A percentile compares a stretch with the other conserved stretches of the same genome.
These are phyloP conservation scores for Dicaeum eximium DNA, from an alignment of 2,113 vertebrate genomes.

Conservation along the genomic window DNA sequence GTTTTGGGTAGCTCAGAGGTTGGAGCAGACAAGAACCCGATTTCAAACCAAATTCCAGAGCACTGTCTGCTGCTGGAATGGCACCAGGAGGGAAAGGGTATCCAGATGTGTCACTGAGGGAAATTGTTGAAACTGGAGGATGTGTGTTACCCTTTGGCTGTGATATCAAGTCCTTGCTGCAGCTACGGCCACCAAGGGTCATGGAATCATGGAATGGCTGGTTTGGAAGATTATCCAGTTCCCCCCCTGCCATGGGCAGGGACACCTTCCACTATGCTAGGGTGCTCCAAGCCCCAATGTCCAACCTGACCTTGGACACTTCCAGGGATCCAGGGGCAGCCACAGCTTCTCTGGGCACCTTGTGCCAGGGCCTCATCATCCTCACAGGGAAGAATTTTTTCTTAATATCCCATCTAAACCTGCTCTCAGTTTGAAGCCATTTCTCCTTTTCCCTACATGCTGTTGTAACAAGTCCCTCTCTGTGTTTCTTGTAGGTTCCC, in stretches of 20 bases:
- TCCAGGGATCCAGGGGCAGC: not conserved
- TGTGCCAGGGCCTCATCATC: not conserved
- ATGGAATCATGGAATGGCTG: too few relatives aligned
- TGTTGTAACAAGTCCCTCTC: not conserved
- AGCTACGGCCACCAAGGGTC: not conserved
- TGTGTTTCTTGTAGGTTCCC: accelerated
- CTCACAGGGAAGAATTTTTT: not conserved
- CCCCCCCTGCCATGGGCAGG: not conserved
- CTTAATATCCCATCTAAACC: not conserved
- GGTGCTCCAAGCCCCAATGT: accelerated
- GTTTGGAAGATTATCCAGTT: not conserved
- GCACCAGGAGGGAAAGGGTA: not conserved
- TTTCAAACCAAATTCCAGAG: not conserved
- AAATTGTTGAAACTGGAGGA: not conserved
- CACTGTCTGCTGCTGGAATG: not conserved
- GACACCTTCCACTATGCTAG: not conserved
- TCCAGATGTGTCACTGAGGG: not conserved
- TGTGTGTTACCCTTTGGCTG: not conserved
- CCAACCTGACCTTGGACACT: not conserved
- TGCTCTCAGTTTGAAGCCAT: not conserved
- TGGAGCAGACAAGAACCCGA: not conserved
- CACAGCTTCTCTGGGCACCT: not conserved
- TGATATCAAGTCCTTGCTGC: not conserved
- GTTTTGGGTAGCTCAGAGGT: not conserved
- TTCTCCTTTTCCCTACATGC: not conserved